Evolutionary conservation across 2,797 vertebrate genomes (phyloP), one percentile per base, ranked within the genome.

Genomic region (Denticeps clupeoides): DNA sequence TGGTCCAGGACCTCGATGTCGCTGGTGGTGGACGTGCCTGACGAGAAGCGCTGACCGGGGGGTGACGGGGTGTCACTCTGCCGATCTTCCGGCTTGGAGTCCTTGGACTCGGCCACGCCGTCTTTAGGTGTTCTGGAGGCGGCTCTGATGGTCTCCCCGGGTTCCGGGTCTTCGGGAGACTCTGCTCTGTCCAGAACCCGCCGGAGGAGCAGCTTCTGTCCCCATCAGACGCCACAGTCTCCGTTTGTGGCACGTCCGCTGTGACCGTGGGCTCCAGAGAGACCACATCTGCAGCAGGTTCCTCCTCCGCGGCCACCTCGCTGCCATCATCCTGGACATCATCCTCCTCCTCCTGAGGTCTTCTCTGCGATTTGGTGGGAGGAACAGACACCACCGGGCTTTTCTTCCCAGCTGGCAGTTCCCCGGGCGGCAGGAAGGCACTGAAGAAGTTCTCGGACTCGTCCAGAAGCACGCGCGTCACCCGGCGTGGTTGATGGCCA

Each of bases 1-100:
- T 99, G 95, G 71, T 99, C 95, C 50, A 99, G 78, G 52, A 99
- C 94, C 73, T 99, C 95, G 56, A 98, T 99, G 45, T 99, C 95
- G 56, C 95, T 99, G 8, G 95, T 99, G 24, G 93, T 99, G 22
- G 95, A 99, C 5, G 95, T 99, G 56, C 95, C 95, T 0, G 95
- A 99, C 11, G 95, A 99, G 68, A 97, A 98, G 52, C 90, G 89
- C 51, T 95, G 97, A 45, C 91, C 74, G 3, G 94, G 94, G 63
- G 95, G 95, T 3, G 94, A 98, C 0, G 95, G 95, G 0, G 95
- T 99, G 48, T 99, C 87, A 64, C 75, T 97, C 67, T 98, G 93
- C 56, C 95, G 80, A 74, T 98, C 95, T 70, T 97, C 94, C 1
- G 63, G 62, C 67, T 97, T 98, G 46, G 81, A 70, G 45, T 94